Percentiles rank a stretch among this genome's conserved stretches.
Conservation (phyloP, 2,888 invertebrate genomes). For the Papilio demoleus region DNA sequence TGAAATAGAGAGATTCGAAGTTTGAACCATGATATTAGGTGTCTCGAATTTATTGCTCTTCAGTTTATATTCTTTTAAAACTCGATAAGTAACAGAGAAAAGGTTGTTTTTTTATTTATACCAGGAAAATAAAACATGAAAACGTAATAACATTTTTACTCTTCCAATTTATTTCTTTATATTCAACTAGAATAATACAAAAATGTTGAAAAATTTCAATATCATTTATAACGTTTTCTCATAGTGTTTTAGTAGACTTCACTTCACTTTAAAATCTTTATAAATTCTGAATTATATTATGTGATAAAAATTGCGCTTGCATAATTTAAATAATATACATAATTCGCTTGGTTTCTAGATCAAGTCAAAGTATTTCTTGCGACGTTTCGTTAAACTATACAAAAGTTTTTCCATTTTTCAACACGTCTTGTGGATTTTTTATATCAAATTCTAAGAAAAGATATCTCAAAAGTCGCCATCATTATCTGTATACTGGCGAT, state of each 20-base stretch:
- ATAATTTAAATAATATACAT: constrained; percentile 20
- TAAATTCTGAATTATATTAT: constrained; percentile 13
- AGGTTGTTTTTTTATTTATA: no score
- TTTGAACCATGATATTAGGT: no score
- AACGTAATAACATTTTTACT: no score
- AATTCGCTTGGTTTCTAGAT: background rate
- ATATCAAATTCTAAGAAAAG: no score
- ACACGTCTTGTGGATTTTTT: no score
- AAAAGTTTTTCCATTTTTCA: background rate
- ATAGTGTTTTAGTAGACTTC: background rate
- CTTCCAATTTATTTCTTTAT: background rate
- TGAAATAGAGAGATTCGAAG: no score
- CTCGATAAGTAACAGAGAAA: no score
- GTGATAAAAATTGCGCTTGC: constrained; percentile 23
- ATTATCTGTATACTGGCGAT: no score
- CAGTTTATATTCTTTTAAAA: no score
- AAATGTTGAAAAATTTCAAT: background rate
- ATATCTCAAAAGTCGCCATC: no score
- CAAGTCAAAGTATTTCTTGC: background rate
- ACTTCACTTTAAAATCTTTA: constrained; percentile 28
- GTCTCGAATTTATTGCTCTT: no score
- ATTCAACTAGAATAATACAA: background rate
- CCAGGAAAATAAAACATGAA: no score
- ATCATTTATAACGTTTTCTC: background rate
- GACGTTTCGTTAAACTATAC: background rate